Base-by-base conservation (phyloP, 2,797 vertebrate species). In the Jordanella pulchra region DNA sequence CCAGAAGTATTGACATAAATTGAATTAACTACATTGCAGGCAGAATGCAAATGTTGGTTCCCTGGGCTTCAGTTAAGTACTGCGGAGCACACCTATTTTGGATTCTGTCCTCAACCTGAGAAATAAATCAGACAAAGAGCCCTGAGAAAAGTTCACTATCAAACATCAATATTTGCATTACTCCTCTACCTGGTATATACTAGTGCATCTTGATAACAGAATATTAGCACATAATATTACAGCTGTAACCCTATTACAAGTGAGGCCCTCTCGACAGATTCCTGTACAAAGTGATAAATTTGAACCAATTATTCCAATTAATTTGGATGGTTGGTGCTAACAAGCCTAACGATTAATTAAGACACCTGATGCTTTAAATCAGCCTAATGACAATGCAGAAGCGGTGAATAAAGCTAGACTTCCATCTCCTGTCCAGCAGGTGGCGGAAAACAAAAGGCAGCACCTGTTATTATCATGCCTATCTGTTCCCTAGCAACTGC, bases 31-130 rank as follows among this genome's bases (percentile, higher is more conserved):
- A 27, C 76, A 77, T 25, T 65, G 73, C 63, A 75, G 65, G 39
- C 78, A 74, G 65, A 83, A 81, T 81, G 77, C 60, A 87, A 83
- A 81, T 69, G 67, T 30, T 25, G 32, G 42, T 66, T 82, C 50
- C 39, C 55, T 50, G 12, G 61, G 69, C 18, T 66, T 74, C 27
- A 76, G 56, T 23, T 30, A 73, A 48, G 47, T 65, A 60, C 80
- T 61, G 56, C 67, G 65, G 50, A 80, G 28, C 67, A 65, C 2
- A 28, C 77, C 50, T 61, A 54, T 72, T 72, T 76, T 69, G 67
- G 75, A 83, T 80, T 83, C 68, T 72, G 55, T 73, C 77, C 60
- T 42, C 17, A 4, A 73, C 35, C 56, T 25, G 39, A 72, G 50
- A 61, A 55, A 71, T 76, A 56, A 70, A 47, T 72, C 55, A 71